Evolutionary conservation across 2,797 vertebrate species (phyloP), one percentile per base, ranked within the genome.

Genomic region (Enteromius argenteus): DNA sequence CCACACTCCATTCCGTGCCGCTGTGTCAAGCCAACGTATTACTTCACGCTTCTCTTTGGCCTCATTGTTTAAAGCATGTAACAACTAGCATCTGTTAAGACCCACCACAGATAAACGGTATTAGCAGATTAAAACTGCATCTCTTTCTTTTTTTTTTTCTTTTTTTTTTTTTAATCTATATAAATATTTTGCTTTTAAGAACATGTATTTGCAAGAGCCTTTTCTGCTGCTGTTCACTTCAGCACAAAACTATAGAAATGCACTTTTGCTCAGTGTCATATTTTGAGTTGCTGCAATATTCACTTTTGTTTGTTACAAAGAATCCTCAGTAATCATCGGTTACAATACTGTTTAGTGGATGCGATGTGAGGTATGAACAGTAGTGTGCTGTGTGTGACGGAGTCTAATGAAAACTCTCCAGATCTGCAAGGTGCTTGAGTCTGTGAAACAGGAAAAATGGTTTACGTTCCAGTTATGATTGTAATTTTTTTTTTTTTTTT

Each of bases 251-350:
- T 95, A 95, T 96, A 96, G 95, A 97, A 93, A 97, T 95, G 97
- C 97, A 98, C 97, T 97, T 99, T 98, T 96, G 97, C 95, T 96
- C 95, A 92, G 92, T 96, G 96, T 96, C 95, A 95, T 96, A 96
- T 62, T 77, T 64, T 96, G 96, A 98, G 96, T 97, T 93, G 95
- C 96, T 97, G 97, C 97, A 98, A 97, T 98, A 96, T 96, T 96
- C 86, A 94, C 95, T 95, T 93, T 94, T 95, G 93, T 94, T 96
- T 96, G 94, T 96, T 96, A 94, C 94, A 95, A 95, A 95, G 93
- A 95, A 95, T 96, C 94, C 92, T 96, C 92, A 94, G 95, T 96
- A 96, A 96, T 96, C 93, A 93, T 94, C 93, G 94, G 95, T 96
- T 96, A 94, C 95, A 92, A 92, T 82, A 37, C 51, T 3, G 21